These are phyloP conservation scores for Dorcus hopei DNA, from an alignment of 2,888 invertebrate species.

Conservation along the genomic window DNA sequence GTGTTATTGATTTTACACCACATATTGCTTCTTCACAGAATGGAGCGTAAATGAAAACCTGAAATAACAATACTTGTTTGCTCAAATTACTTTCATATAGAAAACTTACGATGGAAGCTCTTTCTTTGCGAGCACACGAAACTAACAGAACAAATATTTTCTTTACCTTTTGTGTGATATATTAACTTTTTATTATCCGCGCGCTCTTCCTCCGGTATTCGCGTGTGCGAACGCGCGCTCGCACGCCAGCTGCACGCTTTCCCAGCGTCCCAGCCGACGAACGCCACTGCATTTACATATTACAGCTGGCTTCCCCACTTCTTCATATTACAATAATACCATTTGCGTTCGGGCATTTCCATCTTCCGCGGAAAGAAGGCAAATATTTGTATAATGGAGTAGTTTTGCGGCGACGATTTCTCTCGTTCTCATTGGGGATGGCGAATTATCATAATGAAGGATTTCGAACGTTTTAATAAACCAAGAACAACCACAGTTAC, in stretches of 20 bases:
- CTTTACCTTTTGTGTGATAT: constrained; percentile 7
- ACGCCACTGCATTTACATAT: constrained; percentile 39
- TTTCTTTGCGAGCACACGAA: neutral
- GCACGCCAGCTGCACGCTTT: constrained; percentile 28
- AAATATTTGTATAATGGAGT: constrained; percentile 47
- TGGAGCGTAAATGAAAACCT: too few relatives aligned
- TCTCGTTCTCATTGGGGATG: constrained; percentile 16
- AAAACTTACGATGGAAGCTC: too few relatives aligned
- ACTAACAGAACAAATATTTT: constrained; percentile 13
- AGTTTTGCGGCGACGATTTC: constrained; percentile 28
- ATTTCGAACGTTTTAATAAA: constrained; percentile 20
- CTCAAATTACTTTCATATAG: too few relatives aligned
- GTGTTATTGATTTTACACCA: too few relatives aligned
- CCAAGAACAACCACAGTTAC: neutral
- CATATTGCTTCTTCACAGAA: too few relatives aligned
- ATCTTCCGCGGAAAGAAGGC: constrained; percentile 41
- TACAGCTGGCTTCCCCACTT: constrained; percentile 38
- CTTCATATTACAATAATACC: constrained; percentile 45
- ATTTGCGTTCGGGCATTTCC: constrained; percentile 42
- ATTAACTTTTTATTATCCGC: constrained; percentile 7
- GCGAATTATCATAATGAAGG: constrained; percentile 26
- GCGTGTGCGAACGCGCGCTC: neutral
- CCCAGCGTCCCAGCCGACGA: constrained; percentile 25
- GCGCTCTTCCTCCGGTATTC: neutral
- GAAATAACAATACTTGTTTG: too few relatives aligned